Base-by-base conservation (phyloP, 2,113 vertebrate genomes). In the Notothenia rossii region DNA sequence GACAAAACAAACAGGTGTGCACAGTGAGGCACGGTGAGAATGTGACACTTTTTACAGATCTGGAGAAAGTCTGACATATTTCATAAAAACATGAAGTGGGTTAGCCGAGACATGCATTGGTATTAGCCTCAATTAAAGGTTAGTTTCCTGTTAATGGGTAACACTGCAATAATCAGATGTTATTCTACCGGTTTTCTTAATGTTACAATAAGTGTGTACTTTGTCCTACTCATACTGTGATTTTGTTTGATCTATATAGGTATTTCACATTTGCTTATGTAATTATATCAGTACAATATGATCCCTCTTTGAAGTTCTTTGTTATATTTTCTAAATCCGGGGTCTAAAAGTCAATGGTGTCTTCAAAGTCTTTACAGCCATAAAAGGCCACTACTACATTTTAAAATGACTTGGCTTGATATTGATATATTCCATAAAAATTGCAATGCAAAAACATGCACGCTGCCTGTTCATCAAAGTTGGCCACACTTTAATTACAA, bases 401-500 rank as follows among this genome's bases (percentile, higher is more conserved):
- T 76, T 43, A 66, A 84, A 51, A 1, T 7, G 2, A 12, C 36
- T 69, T 60, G 51, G 40, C 58, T 54, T 29, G 20, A 72, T 78
- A 58, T n/a, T 10, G 18, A 77, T 61, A 62, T 2, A 77, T 6
- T 29, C 50, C 22, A 78, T 65, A 69, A 73, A 40, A 81, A 63
- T 62, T 54, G 10, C 58, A 40, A 70, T 51, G 79, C 76, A 85
- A 84, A 85, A 85, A 7, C 36, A 1, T 40, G 18, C 22, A 13
- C 18, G 58, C 25, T 65, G 72, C 59, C 59, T 10, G 61, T 65
- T 77, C 63, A 72, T 68, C 60, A 74, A 25, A 65, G 65, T 18
- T 61, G 18, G 29, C 67, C 13, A 22, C 62, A 58, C 66, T 73
- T 40, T 65, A 83, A 86, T 80, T 79, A 83, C 45, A 73, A 50